Evolutionary conservation across 2,888 invertebrate genomes (phyloP), one percentile per base, ranked within the genome.

Genomic region (Beris morrisii): DNA sequence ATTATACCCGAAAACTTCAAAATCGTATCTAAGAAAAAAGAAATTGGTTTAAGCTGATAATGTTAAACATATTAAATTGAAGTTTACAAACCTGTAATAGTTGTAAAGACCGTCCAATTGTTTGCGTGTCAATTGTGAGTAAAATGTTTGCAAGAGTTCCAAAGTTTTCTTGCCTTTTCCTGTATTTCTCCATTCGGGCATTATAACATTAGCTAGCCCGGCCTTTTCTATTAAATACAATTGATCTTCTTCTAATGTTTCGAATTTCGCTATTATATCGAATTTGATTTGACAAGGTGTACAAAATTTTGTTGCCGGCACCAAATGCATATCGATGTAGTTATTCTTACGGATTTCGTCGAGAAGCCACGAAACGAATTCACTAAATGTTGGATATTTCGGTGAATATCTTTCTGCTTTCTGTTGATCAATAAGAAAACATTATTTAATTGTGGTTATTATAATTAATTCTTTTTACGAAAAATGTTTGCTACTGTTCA

Each of bases 241-340:
- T 81, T 92, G 92, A 82, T 93, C 92, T 76, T 89, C 90, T 73
- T 91, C 88, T 58, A 93, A 82, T 12, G 92, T 92, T 79, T 92
- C 92, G 73, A 91, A 92, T 82, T 92, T 92, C 66, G 90, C 85
- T 72, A 92, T 89, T 61, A 92, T 84, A 76, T 91, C 89, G 74
- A 92, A 91, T 75, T 89, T 85, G 73, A 92, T 90, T 82, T 91
- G 87, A 80, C 93, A 93, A 0, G 93, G 93, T 43, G 93, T 92
- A 77, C 93, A 93, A 78, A 93, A 92, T 74, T 87, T 87, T 0
- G 88, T 87, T 72, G 91, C 88, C 0, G 93, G 91, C n/a, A 91
- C 89, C 88, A 92, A 92, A 77, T 93, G 93, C 91, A 93, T 93
- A 77, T 93, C 92, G 71, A 92, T 82, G 5, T 83, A 83, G 67